These are phyloP conservation scores for Coryphaenoides rupestris DNA, from an alignment of 2,113 vertebrate genomes.

Conservation along the genomic window DNA sequence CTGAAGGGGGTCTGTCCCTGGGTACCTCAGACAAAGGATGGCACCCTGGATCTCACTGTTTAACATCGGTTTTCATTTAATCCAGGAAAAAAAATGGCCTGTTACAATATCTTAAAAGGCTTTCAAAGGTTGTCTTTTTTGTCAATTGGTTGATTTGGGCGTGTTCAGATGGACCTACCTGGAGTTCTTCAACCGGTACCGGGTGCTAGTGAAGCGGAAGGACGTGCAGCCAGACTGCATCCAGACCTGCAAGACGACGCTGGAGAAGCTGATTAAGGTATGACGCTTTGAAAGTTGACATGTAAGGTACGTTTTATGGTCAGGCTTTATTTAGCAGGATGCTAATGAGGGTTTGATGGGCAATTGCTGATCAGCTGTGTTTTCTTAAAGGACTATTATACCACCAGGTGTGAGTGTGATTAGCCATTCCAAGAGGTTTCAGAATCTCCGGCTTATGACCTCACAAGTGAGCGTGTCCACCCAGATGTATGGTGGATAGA, in stretches of 20 bases:
- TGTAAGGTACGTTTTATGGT: no score
- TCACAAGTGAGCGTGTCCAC: no score
- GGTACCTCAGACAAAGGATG: background rate
- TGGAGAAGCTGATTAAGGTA: constrained; percentile 88
- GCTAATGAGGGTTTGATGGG: no score
- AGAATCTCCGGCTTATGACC: no score
- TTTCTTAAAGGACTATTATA: no score
- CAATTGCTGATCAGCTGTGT: no score
- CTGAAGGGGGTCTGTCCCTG: background rate
- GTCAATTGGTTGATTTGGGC: background rate
- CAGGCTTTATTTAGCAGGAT: no score
- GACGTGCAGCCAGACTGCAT: constrained; percentile 86
- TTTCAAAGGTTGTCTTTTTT: background rate
- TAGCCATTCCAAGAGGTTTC: no score
- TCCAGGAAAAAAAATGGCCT: no score
- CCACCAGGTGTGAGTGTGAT: no score
- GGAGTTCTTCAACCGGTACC: constrained; percentile 93
- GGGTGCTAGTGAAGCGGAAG: constrained; percentile 92
- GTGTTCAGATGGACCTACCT: constrained; percentile 91
- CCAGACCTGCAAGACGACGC: constrained; percentile 86
- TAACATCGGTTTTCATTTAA: background rate
- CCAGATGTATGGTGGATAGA: no score
- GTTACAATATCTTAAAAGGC: background rate
- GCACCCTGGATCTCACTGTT: background rate
- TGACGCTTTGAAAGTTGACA: no score